Conservation (phyloP, 2,113 vertebrate genomes). For the Leucopsar rothschildi region DNA sequence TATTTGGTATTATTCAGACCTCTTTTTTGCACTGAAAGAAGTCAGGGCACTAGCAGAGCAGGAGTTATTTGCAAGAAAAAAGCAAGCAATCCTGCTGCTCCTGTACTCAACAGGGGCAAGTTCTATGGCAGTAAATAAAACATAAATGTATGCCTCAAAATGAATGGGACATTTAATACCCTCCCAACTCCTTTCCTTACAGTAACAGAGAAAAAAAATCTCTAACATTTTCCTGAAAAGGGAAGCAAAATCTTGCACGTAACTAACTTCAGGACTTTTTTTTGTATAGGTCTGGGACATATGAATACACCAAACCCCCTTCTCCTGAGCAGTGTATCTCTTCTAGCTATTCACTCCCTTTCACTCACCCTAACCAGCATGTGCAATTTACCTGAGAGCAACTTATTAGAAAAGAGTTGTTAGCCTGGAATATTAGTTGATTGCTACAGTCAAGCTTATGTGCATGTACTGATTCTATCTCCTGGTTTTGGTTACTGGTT, state of each 20-base stretch:
- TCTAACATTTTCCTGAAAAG: neutral
- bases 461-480: conserved; percentile 11
- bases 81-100: neutral
- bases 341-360: neutral
- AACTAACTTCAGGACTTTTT: neutral
- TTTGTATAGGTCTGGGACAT: neutral
- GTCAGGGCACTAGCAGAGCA: neutral
- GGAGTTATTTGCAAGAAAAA: conserved; percentile 15
- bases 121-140: neutral
- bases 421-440: conserved; percentile 26
- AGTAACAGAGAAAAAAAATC: neutral
- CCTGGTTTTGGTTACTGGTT: conserved; percentile 53
- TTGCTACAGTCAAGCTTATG: neutral
- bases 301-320: neutral
- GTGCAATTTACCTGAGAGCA: neutral
- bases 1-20: neutral
- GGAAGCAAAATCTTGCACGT: neutral
- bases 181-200: neutral
- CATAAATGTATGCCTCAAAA: neutral
- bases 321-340: neutral
- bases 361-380: neutral
- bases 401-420: neutral
- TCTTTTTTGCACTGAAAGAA: neutral
- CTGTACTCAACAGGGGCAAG: neutral
- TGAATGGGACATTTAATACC: neutral